Evolutionary conservation across 2,797 vertebrate genomes (phyloP).

Genomic region (Lepilemur ruficaudatus): DNA sequence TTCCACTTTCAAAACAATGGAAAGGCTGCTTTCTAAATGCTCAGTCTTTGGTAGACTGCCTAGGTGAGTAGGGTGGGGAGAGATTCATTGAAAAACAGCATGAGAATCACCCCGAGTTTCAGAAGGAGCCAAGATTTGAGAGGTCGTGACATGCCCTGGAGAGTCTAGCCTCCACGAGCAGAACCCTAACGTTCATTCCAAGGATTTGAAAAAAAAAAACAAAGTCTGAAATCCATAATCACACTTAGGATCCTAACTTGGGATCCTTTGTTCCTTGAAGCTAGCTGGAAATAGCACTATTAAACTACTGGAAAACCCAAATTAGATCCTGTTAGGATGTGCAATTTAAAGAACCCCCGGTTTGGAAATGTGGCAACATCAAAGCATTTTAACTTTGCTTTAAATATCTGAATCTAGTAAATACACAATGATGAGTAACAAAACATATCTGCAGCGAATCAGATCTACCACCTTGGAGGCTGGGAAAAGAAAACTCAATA

Average conservation of each 20-base stretch:
- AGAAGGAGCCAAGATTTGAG: no score
- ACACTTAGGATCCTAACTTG: neutral
- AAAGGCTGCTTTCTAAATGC: neutral
- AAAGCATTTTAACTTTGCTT: neutral
- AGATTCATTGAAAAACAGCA: rapidly evolving
- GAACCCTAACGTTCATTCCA: neutral
- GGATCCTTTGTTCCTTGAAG: neutral
- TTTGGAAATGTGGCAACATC: neutral
- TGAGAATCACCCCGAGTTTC: neutral
- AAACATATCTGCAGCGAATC: rapidly evolving
- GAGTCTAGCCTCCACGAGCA: rapidly evolving
- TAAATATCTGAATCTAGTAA: neutral
- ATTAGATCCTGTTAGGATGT: neutral
- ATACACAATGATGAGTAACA: neutral
- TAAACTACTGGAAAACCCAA: neutral
- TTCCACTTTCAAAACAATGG: neutral
- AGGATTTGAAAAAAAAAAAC: neutral
- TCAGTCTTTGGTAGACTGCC: neutral
- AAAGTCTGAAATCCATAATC: rapidly evolving
- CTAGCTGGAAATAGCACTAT: neutral
- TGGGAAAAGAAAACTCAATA: rapidly evolving
- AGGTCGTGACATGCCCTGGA: rapidly evolving
- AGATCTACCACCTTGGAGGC: rapidly evolving
- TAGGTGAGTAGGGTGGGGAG: rapidly evolving
- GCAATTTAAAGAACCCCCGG: neutral